Evolutionary conservation across 2,888 invertebrate genomes (phyloP).

Genomic region (Ectemnius lituratus): DNA sequence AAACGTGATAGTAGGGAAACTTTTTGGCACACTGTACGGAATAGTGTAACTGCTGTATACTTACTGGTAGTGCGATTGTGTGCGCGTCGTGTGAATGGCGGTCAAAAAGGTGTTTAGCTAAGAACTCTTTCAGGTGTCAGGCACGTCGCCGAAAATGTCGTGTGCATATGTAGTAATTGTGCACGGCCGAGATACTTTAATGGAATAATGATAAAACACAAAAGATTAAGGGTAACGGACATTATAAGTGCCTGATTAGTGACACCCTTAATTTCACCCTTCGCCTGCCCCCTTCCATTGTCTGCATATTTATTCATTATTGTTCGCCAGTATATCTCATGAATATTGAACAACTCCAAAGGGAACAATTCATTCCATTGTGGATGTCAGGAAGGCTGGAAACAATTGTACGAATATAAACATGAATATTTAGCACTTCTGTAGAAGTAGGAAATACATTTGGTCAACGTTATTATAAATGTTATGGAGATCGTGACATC

Average conservation of each 20-base stretch:
- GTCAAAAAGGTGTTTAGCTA: conserved; percentile 50
- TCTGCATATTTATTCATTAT: conserved; percentile 30
- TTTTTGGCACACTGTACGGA: conserved; percentile 37
- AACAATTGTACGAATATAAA: conserved; percentile 8
- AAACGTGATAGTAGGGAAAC: conserved; percentile 59
- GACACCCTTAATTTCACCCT: conserved; percentile 67
- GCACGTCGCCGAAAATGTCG: conserved; percentile 49
- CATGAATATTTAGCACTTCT: conserved; percentile 14
- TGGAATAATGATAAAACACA: conserved; percentile 35
- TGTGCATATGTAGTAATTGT: conserved; percentile 24
- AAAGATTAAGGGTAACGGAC: conserved; percentile 66
- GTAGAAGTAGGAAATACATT: conserved; percentile 18
- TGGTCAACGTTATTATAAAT: conserved; percentile 38
- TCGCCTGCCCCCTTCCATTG: conserved; percentile 56
- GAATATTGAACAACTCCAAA: conserved; percentile 13
- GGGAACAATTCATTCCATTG: conserved; percentile 25
- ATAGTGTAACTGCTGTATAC: conserved; percentile 50
- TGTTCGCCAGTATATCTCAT: conserved; percentile 17
- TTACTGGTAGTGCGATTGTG: conserved; percentile 40
- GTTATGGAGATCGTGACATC: neutral
- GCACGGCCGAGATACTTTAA: conserved; percentile 35
- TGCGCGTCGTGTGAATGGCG: conserved; percentile 51
- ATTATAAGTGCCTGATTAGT: conserved; percentile 77
- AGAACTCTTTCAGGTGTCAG: conserved; percentile 48
- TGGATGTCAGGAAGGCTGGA: conserved; percentile 9